phyloP scores from a whole-genome alignment of 2,113 vertebrate genomes.

The Anhinga rufa region DNA sequence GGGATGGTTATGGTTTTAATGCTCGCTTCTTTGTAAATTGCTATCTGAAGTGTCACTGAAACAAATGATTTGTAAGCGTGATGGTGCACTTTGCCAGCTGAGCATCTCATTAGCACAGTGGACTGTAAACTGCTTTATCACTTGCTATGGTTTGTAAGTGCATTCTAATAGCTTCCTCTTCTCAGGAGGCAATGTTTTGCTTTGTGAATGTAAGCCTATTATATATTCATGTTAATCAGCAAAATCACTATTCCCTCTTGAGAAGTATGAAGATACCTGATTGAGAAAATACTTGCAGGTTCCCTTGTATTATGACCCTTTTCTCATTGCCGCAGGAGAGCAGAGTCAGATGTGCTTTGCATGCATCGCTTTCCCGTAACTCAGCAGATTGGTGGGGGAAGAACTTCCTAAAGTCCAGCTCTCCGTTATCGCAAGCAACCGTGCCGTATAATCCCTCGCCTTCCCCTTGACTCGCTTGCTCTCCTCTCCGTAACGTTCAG shows the following conservation, averaged over 20 bases:
- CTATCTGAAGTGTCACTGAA: not conserved
- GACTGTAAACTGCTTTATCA: not conserved
- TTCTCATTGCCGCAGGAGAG: not conserved
- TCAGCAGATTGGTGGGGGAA: not conserved
- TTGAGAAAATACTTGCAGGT: not conserved
- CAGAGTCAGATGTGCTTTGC: not conserved
- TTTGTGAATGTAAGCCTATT: not conserved
- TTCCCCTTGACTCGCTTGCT: not conserved
- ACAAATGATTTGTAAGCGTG: slow-evolving; percentile 9
- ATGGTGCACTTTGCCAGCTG: not conserved
- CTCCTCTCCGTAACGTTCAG: not conserved
- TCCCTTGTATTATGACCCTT: not conserved
- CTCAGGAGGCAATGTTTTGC: slow-evolving; percentile 36
- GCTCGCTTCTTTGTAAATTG: slow-evolving; percentile 1
- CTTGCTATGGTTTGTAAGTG: not conserved
- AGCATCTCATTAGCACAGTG: not conserved
- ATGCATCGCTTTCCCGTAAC: not conserved
- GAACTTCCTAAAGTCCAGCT: not conserved
- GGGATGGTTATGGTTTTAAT: not conserved
- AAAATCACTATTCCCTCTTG: not conserved
- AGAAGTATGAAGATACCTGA: not conserved
- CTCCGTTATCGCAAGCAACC: not conserved
- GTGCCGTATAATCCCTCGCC: fast-evolving
- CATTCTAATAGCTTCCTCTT: slow-evolving; percentile 16
- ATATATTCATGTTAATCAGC: not conserved